Evolutionary conservation across 2,888 invertebrate species (phyloP).

Genomic region (Tanytarsus gracilentus): DNA sequence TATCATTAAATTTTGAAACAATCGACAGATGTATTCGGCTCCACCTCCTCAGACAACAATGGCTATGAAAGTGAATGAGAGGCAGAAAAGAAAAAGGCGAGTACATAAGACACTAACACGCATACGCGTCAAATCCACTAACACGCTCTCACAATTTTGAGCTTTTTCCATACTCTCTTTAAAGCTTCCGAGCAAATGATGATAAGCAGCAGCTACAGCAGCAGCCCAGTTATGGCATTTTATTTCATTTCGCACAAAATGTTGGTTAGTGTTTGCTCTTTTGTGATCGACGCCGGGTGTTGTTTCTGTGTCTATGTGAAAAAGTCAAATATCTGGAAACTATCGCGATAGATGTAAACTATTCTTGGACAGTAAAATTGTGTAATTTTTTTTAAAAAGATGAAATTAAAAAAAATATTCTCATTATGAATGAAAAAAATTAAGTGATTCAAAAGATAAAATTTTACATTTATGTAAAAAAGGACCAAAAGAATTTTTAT

Average conservation of each 20-base stretch:
- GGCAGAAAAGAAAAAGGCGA: too few species aligned
- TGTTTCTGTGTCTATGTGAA: too few species aligned
- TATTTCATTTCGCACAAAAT: neutral
- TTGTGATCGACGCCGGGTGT: constrained; percentile 1
- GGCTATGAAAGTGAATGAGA: neutral
- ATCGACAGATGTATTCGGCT: neutral
- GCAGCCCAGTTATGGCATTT: neutral
- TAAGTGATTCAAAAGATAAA: neutral
- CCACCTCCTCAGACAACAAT: neutral
- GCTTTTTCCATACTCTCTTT: neutral
- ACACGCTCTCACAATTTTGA: neutral
- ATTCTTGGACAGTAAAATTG: neutral
- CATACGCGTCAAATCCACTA: too few species aligned
- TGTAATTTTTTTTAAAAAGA: neutral
- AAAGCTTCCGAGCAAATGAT: neutral
- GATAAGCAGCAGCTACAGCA: neutral
- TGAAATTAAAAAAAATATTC: neutral
- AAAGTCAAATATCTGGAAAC: too few species aligned
- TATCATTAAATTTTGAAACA: too few species aligned
- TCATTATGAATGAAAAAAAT: neutral
- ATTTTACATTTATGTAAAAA: too few species aligned
- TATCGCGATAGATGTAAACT: too few species aligned
- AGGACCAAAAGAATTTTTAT: neutral
- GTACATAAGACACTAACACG: neutral
- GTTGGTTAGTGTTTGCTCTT: constrained; percentile 8